Conservation (phyloP, 2,113 vertebrate genomes). For the Zosterops japonicus region DNA sequence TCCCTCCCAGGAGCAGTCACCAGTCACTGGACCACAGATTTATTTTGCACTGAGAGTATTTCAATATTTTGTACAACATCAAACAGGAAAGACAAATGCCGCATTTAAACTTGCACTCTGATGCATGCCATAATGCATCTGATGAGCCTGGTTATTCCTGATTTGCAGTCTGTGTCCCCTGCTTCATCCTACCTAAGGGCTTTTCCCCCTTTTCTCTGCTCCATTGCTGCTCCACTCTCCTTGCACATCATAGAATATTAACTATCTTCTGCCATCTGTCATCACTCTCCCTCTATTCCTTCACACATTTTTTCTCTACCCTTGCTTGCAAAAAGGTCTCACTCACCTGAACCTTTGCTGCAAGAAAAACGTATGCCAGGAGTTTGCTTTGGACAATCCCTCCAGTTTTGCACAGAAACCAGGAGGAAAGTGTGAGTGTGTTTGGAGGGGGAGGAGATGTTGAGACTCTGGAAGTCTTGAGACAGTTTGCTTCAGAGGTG, state of each 20-base stretch:
- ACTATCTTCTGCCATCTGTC: background rate
- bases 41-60: background rate
- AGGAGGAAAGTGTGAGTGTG: background rate
- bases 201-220: background rate
- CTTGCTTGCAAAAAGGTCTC: background rate
- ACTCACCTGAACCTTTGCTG: background rate
- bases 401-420: background rate
- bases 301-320: background rate
- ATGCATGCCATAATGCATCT: background rate
- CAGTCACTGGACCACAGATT: background rate
- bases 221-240: background rate
- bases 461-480: background rate
- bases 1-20: background rate
- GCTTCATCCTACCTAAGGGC: background rate
- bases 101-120: background rate
- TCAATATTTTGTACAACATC: background rate
- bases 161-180: background rate
- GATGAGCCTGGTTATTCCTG: background rate
- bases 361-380: background rate
- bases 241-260: background rate
- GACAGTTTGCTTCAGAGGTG: background rate
- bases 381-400: background rate
- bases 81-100: background rate
- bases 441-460: background rate
- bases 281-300: background rate